Conservation (phyloP, 1,140 invertebrate species). For the Euwallacea fornicatus region DNA sequence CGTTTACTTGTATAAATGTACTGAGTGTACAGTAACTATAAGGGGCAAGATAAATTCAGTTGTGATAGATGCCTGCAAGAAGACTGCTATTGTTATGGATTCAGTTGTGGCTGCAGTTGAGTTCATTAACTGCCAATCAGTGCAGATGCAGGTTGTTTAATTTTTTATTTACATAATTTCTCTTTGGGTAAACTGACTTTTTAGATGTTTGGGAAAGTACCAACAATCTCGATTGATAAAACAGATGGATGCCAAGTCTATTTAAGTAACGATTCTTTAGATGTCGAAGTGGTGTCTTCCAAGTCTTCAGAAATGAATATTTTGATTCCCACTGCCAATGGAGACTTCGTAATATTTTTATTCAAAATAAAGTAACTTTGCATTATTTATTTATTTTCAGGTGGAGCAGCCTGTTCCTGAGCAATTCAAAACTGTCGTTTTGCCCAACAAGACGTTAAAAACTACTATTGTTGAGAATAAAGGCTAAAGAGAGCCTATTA, state of each 20-base stretch:
- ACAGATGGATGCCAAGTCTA: conserved; percentile 98
- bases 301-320: conserved; percentile 99
- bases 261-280: conserved; percentile 82
- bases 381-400: conserved; percentile 18
- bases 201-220: conserved; percentile 63
- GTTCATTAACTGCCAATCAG: conserved; percentile 97
- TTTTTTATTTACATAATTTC: not conserved
- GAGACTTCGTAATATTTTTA: conserved; percentile 71
- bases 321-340: conserved; percentile 82
- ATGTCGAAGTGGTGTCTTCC: conserved; percentile 88
- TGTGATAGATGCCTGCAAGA: conserved; percentile 94
- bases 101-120: conserved; percentile 92
- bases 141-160: conserved; percentile 83
- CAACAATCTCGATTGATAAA: conserved; percentile 97
- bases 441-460: conserved; percentile 65
- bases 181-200: no score
- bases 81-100: conserved; percentile 94
- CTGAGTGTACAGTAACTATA: conserved; percentile 80
- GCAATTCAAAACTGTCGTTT: conserved; percentile 91
- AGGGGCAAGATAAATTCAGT: conserved; percentile 97
- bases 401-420: conserved; percentile 90
- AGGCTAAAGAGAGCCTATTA: conserved; percentile 58
- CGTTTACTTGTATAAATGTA: conserved; percentile 94
- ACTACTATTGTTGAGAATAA: conserved; percentile 72
- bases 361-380: not conserved